Percentiles rank a stretch among this genome's conserved stretches.
These are phyloP conservation scores for Psylliodes chrysocephalus DNA, from an alignment of 2,888 invertebrate species.

Conservation along the genomic window DNA sequence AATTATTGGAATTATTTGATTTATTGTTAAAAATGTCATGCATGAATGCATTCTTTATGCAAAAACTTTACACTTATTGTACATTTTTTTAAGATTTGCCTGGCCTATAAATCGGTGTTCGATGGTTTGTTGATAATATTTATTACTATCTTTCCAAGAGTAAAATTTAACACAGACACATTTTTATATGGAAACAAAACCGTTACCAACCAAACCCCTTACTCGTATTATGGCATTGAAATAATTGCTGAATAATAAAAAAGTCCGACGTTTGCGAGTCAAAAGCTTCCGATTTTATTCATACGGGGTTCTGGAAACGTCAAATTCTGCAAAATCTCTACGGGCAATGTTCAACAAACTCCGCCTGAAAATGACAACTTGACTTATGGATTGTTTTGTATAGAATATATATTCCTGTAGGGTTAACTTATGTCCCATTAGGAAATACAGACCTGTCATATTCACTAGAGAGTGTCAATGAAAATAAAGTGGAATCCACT, in stretches of 20 bases:
- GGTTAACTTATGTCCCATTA: slow-evolving; percentile 34
- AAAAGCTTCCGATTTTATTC: slow-evolving; percentile 6
- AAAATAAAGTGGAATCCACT: slow-evolving; percentile 36
- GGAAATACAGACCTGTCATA: slow-evolving; percentile 36
- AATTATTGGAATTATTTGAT: too few relatives aligned
- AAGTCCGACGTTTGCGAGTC: not conserved
- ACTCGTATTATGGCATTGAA: too few relatives aligned
- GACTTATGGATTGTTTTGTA: slow-evolving; percentile 32
- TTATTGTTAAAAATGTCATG: too few relatives aligned
- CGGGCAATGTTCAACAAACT: slow-evolving; percentile 23
- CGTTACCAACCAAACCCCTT: too few relatives aligned
- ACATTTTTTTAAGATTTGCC: too few relatives aligned
- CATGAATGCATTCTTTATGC: too few relatives aligned
- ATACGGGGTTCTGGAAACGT: not conserved
- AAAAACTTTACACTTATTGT: too few relatives aligned
- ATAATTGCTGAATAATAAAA: not conserved
- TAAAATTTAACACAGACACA: too few relatives aligned
- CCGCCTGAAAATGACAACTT: slow-evolving; percentile 28
- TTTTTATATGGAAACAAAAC: too few relatives aligned
- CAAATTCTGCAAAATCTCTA: slow-evolving; percentile 26
- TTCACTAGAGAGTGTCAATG: slow-evolving; percentile 38
- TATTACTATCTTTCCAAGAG: too few relatives aligned
- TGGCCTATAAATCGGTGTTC: too few relatives aligned
- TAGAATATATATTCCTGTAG: slow-evolving; percentile 27
- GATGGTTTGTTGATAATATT: too few relatives aligned